Base-by-base conservation (phyloP, 37 sponge, comb jelly and placozoan genomes). In the Beroe ovata region DNA sequence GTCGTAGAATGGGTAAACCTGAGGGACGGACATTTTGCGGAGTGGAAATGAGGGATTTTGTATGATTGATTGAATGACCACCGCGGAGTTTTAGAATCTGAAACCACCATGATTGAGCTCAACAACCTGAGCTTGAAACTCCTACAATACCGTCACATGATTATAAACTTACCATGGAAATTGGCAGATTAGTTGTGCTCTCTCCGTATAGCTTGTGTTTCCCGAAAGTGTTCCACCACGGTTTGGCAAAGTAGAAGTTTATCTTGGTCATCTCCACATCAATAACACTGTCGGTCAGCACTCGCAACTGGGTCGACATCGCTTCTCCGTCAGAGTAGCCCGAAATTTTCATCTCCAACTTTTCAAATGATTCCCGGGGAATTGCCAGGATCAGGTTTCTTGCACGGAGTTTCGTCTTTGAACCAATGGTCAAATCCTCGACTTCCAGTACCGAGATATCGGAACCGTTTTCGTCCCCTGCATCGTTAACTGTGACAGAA, bases 181-280 rank as follows among this genome's bases (percentile, higher is more conserved):
- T 66, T 4, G 69, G 69, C 32, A 66, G 36, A 30, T 66, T 30
- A 3, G 69, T 66, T 6, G 36, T 66, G 33, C 36, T 34, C 14
- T 30, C 19, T 2, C 69, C 69, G 35, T 32, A 66, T 30, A 66
- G 25, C 36, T 30, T 66, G 30, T 30, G 3, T 33, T 8, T 11
- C 4, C 38, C 8, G 47, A 32, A 33, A 8, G 20, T 25, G 28
- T 77, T 77, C 84, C 84, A 77, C 84, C 84, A 77, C 8, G 84
- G 11, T 23, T 25, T 21, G 28, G 26, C 0, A 25, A 77, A 77
- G 54, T 77, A 77, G 28, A 77, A 35, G 84, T 77, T 77, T 20
- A 77, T 77, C 84, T 77, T 77, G 25, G 84, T 77, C 84, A 77
- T 77, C 36, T 77, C 33, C 3, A 77, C 22, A 19, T 77, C 84